Evolutionary conservation across 2,797 vertebrate species (phyloP).

Genomic region (Takifugu rubripes): DNA sequence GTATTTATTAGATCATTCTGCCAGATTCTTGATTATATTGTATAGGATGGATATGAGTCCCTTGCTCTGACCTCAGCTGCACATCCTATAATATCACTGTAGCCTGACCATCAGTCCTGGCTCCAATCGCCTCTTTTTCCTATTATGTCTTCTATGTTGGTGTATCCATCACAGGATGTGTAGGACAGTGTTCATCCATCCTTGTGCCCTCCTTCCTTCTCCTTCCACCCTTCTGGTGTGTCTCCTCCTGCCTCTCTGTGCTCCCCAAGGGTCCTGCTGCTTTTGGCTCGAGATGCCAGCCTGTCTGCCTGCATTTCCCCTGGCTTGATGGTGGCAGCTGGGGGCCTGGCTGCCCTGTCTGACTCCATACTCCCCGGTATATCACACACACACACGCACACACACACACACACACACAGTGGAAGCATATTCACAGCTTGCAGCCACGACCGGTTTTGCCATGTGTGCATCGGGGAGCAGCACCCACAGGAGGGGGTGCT

Average conservation of each 20-base stretch:
- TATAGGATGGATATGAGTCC: no score
- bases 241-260: slow-evolving; percentile 12
- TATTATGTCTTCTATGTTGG: neutral
- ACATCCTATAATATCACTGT: no score
- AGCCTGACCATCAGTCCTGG: no score
- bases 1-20: no score
- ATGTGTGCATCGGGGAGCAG: slow-evolving; percentile 53
- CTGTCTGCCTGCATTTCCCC: slow-evolving; percentile 77
- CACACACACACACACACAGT: slow-evolving; percentile 18
- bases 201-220: neutral
- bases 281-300: slow-evolving; percentile 71
- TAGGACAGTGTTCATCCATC: slow-evolving; percentile 23
- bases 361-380: slow-evolving; percentile 50
- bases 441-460: slow-evolving; percentile 62
- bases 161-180: slow-evolving; percentile 17
- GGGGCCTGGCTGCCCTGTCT: slow-evolving; percentile 66
- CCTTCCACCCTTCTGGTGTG: slow-evolving; percentile 18
- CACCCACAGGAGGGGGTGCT: slow-evolving; percentile 38
- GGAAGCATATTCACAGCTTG: slow-evolving; percentile 50
- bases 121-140: no score
- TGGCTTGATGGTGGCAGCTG: slow-evolving; percentile 72
- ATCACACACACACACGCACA: slow-evolving; percentile 31
- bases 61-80: no score
- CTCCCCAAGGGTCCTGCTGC: slow-evolving; percentile 63
- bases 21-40: no score